phyloP scores from a whole-genome alignment of 2,888 invertebrate genomes.

The Sinohyriopsis cumingii region DNA sequence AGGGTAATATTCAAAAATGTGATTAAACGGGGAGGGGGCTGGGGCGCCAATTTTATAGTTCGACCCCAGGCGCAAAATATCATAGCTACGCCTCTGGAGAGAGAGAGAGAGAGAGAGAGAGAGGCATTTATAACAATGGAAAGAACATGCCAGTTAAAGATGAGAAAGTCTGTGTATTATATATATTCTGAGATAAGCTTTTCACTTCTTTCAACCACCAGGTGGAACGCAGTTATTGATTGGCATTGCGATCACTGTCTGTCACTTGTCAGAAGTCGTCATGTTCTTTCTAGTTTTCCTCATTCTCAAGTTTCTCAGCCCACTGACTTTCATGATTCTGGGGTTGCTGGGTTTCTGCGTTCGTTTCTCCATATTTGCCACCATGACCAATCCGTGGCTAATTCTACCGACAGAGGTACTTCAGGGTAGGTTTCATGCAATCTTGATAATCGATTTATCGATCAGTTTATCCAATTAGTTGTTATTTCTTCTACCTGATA shows the following conservation, averaged over 20 bases:
- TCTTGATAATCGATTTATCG: too few species aligned
- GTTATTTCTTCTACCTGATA: too few species aligned
- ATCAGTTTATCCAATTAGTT: too few species aligned
- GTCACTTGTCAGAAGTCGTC: constrained; percentile 30
- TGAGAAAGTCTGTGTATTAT: too few species aligned
- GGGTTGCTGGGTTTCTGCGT: constrained; percentile 38
- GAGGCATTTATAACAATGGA: too few species aligned
- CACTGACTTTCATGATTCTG: constrained; percentile 31
- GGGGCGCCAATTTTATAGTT: too few species aligned
- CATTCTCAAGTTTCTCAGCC: constrained; percentile 30
- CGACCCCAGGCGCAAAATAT: too few species aligned
- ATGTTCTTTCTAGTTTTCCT: constrained; percentile 41
- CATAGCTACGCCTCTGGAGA: too few species aligned
- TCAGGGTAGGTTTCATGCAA: constrained; percentile 27
- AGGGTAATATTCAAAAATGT: too few species aligned
- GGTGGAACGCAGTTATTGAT: constrained; percentile 44
- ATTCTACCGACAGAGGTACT: constrained; percentile 41
- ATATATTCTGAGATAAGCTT: not conserved
- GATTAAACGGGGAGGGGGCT: too few species aligned
- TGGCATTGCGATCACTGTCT: constrained; percentile 32
- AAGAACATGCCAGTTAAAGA: too few species aligned
- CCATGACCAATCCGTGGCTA: constrained; percentile 42
- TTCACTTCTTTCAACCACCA: constrained; percentile 7
- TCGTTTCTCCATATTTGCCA: constrained; percentile 38
- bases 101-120: too few species aligned